Evolutionary conservation across 2,888 invertebrate species (phyloP).

Genomic region (Malacosoma neustria): DNA sequence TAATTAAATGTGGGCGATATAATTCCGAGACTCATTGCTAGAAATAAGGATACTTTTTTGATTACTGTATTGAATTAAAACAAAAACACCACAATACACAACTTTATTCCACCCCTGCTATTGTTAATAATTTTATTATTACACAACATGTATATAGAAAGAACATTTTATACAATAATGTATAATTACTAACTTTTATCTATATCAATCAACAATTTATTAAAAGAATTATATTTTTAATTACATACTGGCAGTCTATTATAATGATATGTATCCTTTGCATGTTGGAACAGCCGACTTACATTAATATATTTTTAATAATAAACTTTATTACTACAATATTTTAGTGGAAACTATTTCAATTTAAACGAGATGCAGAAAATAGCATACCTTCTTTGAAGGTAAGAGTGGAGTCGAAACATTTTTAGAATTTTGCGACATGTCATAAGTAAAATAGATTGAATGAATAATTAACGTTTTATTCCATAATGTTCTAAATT

Average conservation of each 20-base stretch:
- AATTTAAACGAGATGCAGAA: not conserved
- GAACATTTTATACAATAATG: conserved; percentile 72
- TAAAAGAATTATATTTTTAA: conserved; percentile 70
- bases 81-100: conserved; percentile 62
- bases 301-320: conserved; percentile 1
- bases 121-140: conserved; percentile 60
- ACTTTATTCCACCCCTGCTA: conserved; percentile 57
- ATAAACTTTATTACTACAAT: not conserved
- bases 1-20: too few relatives aligned
- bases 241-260: conserved; percentile 70
- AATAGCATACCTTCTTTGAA: too few relatives aligned
- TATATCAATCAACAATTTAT: conserved; percentile 68
- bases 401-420: too few relatives aligned
- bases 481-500: too few relatives aligned
- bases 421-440: too few relatives aligned
- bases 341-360: not conserved
- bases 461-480: too few relatives aligned
- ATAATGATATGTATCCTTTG: conserved; percentile 73
- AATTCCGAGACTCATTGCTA: too few relatives aligned
- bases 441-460: too few relatives aligned
- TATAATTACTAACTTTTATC: conserved; percentile 61
- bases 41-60: too few relatives aligned
- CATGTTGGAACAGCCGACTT: conserved; percentile 68
- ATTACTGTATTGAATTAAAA: too few relatives aligned
- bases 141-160: conserved; percentile 75